Evolutionary conservation across 2,797 vertebrate species (phyloP).

Genomic region (Telmatherina bonti): DNA sequence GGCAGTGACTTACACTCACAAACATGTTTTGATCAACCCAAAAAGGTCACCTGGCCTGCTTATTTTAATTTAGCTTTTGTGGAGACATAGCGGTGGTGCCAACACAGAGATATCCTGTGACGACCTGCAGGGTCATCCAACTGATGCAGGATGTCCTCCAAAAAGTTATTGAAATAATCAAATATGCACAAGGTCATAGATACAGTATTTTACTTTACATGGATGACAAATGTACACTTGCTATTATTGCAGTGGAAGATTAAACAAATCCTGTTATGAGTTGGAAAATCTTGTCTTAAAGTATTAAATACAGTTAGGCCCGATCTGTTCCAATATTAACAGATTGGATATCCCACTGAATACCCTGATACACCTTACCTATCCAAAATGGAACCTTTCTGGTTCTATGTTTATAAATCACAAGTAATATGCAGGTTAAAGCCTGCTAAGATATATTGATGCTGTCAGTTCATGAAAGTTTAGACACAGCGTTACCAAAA

Average conservation of each 20-base stretch:
- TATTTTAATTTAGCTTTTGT: conserved; percentile 40
- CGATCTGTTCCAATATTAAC: too few species aligned
- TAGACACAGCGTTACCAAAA: too few species aligned
- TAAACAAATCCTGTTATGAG: conserved; percentile 7
- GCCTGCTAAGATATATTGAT: too few species aligned
- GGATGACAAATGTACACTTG: conserved; percentile 1
- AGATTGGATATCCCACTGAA: too few species aligned
- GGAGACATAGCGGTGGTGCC: conserved; percentile 8
- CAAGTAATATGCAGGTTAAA: too few species aligned
- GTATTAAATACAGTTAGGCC: neutral
- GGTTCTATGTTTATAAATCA: too few species aligned
- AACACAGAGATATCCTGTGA: neutral
- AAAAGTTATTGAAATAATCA: neutral
- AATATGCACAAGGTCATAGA: neutral
- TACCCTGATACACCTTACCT: too few species aligned
- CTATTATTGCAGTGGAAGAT: neutral
- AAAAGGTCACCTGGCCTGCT: neutral
- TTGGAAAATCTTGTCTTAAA: neutral
- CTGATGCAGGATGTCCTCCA: neutral
- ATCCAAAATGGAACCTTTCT: too few species aligned
- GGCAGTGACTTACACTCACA: conserved; percentile 6
- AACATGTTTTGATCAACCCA: neutral
- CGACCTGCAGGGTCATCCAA: conserved; percentile 11
- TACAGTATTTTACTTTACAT: neutral
- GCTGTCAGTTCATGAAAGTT: too few species aligned